Base-by-base conservation (phyloP, 2,113 vertebrate genomes). In the Struthio camelus region DNA sequence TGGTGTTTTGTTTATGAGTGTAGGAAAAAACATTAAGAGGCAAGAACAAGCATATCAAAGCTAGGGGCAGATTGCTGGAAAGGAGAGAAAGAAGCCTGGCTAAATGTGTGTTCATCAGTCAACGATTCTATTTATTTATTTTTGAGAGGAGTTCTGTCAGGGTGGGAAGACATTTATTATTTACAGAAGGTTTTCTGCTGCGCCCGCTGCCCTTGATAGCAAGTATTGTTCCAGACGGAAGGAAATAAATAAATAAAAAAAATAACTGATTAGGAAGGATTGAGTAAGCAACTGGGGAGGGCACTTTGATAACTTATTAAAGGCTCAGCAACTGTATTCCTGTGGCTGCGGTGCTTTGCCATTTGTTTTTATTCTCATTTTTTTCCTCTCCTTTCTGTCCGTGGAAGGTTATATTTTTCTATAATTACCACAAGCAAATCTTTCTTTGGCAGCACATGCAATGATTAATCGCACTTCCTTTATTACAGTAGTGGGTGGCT, bases 361-460 rank as follows among this genome's bases (percentile, higher is more conserved):
- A 75, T 32, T 77, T 54, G 87, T 24, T 94, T 96, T 83, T 81
- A 65, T 89, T 80, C 48, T 90, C 10, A 42, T 59, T 86, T 92
- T 95, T 91, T 77, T 61, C 24, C 15, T 83, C 15, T 54, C 36
- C 9, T 96, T 93, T 94, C 92, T 95, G 36, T 27, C 42, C 8
- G 66, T 34, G n/a, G 36, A 94, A 95, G 28, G 73, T 84, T 97
- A 48, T 96, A 95, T 91, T 96, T 85, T 94, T 80, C 85, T 95
- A 1, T 93, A 96, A 93, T 94, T 87, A 87, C 62, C 28, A 48
- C 54, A 94, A 73, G 65, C 10, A 83, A 95, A 90, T 94, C 61
- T 93, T 95, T 92, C 69, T 82, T 90, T 94, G 89, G 70, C 77
- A 93, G 64, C 0, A 2, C 40, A 82, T 18, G 30, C 8, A 94